Evolutionary conservation across 2,797 vertebrate genomes (phyloP).

Genomic region (Pseudocheirus occidentalis): DNA sequence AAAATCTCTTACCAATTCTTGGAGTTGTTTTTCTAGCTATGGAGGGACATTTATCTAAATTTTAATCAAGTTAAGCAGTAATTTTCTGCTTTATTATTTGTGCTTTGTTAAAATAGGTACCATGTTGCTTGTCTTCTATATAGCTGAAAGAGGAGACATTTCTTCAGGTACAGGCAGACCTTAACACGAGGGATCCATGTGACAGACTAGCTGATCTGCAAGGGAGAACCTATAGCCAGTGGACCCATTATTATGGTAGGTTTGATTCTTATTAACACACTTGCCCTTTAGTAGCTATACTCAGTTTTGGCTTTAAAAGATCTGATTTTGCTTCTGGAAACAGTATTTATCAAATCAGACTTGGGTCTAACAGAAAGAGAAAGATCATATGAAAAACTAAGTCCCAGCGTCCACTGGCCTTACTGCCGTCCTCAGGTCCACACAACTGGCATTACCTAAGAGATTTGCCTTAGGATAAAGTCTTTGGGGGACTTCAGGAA

Average conservation of each 20-base stretch:
- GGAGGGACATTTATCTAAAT: not conserved
- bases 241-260: not conserved
- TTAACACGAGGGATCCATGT: not conserved
- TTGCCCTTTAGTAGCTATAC: not conserved
- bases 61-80: not conserved
- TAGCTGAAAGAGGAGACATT: not conserved
- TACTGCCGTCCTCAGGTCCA: not conserved
- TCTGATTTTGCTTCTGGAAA: not conserved
- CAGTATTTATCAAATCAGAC: not conserved
- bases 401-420: not conserved
- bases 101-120: not conserved
- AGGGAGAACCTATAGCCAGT: not conserved
- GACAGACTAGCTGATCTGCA: accelerated
- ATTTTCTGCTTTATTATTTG: not conserved
- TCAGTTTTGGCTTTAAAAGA: not conserved
- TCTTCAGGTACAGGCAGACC: not conserved
- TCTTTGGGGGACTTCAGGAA: not conserved
- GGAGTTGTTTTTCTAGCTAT: not conserved
- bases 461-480: not conserved
- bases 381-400: not conserved
- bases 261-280: not conserved
- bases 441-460: not conserved
- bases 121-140: not conserved
- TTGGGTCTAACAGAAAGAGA: not conserved
- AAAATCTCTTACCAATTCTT: not conserved